Conservation (phyloP, 1,140 invertebrate genomes). For the Rhynchophorus ferrugineus region DNA sequence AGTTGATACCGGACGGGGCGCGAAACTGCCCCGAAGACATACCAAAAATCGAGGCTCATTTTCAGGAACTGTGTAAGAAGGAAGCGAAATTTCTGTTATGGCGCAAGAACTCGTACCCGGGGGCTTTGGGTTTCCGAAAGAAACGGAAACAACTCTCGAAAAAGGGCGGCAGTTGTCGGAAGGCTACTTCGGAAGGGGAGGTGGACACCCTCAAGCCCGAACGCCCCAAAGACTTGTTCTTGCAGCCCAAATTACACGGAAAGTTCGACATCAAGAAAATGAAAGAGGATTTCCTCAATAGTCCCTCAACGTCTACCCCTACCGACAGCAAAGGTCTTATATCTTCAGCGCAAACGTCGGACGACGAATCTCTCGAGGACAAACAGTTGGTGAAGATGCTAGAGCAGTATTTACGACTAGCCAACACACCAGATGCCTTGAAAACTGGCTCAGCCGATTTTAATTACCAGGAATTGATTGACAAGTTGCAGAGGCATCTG, state of each 20-base stretch:
- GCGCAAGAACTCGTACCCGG: conserved; percentile 72
- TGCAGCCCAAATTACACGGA: conserved; percentile 48
- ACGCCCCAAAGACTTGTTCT: conserved; percentile 45
- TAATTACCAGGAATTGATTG: conserved; percentile 56
- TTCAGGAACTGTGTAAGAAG: conserved; percentile 70
- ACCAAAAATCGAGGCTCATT: conserved; percentile 72
- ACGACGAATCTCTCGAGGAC: conserved; percentile 46
- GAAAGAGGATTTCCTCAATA: conserved; percentile 53
- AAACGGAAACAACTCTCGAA: conserved; percentile 48
- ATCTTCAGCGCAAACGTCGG: neutral
- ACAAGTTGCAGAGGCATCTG: conserved; percentile 58
- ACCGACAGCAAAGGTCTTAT: conserved; percentile 14
- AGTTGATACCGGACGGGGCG: conserved; percentile 69
- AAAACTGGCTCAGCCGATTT: conserved; percentile 42
- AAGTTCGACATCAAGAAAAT: conserved; percentile 60
- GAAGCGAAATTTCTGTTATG: conserved; percentile 72
- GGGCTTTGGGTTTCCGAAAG: conserved; percentile 51
- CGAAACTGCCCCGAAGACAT: conserved; percentile 64
- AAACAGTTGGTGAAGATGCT: conserved; percentile 55
- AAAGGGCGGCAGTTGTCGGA: conserved; percentile 58
- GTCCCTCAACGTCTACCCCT: conserved; percentile 35
- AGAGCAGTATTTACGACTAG: conserved; percentile 52
- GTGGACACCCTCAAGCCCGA: conserved; percentile 43
- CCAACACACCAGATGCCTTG: conserved; percentile 34
- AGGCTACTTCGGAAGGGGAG: conserved; percentile 56